Base-by-base conservation (phyloP, 2,888 invertebrate species). In the Chesias legatella region DNA sequence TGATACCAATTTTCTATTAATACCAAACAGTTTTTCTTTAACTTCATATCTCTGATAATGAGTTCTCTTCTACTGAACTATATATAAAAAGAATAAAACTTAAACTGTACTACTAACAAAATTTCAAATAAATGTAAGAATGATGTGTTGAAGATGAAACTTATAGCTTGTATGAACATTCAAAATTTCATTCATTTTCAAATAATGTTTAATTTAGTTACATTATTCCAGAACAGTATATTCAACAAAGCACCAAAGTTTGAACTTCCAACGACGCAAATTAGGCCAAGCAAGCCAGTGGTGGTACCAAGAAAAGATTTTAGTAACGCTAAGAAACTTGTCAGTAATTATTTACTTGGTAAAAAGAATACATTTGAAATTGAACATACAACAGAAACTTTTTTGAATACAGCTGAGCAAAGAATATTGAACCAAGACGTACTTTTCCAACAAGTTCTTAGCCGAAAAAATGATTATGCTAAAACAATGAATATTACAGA, bases 221-320 rank as follows among this genome's bases (percentile, higher is more conserved):
- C n/a, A n/a, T n/a, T n/a, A n/a, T n/a, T n/a, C n/a, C n/a, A 56
- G 53, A 41, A 55, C 1, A 73, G 71, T 43, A 54, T 73, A 40
- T 72, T 72, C 21, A 50, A 56, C 24, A 63, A 53, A 43, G 60
- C 42, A n/a, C 42, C 45, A 7, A 59, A 56, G 46, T 71, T 71
- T 10, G 39, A 58, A 25, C 38, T 69, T 3, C 65, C 63, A n/a
- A 36, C 23, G 30, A 51, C 44, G 29, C 43, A 17, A 27, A 44
- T 2, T 35, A 26, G 20, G 7, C 24, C 30, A 22, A 45, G 63
- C 1, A 65, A 56, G 49, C 58, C 59, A 27, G 69, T 74, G 26
- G 74, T 80, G 0, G 26, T 41, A 7, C 67, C 77, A 4, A 60
- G 77, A 50, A 79, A 62, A 63, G 72, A 80, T 22, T 79, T 77